Percentiles rank a stretch among this genome's conserved stretches.
Evolutionary conservation across 2,888 invertebrate species (phyloP).

Genomic region (Phrixothrix hirtus): DNA sequence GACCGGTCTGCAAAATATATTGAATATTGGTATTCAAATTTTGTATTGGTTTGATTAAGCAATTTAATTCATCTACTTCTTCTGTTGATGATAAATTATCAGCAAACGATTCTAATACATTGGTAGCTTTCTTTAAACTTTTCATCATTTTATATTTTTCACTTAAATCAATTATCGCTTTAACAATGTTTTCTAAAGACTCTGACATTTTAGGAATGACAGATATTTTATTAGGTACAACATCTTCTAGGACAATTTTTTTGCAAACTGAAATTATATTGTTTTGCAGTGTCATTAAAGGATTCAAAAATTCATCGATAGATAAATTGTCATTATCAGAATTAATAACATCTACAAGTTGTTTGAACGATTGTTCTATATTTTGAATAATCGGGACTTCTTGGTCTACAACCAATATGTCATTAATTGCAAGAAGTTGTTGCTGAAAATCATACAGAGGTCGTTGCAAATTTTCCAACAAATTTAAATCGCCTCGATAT

Average conservation of each 20-base stretch:
- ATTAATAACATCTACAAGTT: conserved; percentile 35
- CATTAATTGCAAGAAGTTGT: conserved; percentile 38
- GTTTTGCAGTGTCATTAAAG: conserved; percentile 47
- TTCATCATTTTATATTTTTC: conserved; percentile 24
- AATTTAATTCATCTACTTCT: too few relatives aligned
- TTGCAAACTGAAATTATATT: conserved; percentile 50
- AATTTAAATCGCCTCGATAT: conserved; percentile 39
- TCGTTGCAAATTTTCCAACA: conserved; percentile 42
- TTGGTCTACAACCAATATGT: conserved; percentile 40
- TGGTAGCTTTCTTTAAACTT: not conserved
- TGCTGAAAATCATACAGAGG: conserved; percentile 44
- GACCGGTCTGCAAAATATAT: not conserved
- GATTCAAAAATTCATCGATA: conserved; percentile 42
- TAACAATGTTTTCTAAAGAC: conserved; percentile 49
- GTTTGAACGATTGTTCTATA: conserved; percentile 43
- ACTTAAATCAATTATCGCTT: conserved; percentile 46
- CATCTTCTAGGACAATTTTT: conserved; percentile 46
- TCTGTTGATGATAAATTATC: not conserved
- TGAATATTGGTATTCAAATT: not conserved
- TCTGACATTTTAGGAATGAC: conserved; percentile 46
- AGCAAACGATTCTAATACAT: not conserved
- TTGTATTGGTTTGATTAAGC: not conserved
- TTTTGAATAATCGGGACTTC: conserved; percentile 43
- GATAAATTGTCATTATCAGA: conserved; percentile 25
- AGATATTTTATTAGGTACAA: conserved; percentile 40